phyloP scores from a whole-genome alignment of 1,140 invertebrate species.

The Rhysida immarginata region DNA sequence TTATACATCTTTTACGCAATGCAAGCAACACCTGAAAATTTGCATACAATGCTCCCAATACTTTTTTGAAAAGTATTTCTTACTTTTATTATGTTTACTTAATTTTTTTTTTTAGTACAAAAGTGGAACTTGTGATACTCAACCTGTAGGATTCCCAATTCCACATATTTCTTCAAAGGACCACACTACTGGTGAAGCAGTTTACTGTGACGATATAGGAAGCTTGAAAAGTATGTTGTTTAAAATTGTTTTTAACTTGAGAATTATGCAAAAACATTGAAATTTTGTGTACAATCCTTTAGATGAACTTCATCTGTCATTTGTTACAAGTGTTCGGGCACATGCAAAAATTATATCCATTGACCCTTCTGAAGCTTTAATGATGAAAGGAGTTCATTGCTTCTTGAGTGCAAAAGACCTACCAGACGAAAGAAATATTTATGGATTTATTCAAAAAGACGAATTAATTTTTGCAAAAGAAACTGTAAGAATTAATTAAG shows the following conservation, averaged over 20 bases:
- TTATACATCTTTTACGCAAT: too few species aligned
- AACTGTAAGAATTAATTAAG: neutral
- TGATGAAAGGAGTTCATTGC: conserved; percentile 50
- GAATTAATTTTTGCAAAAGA: neutral
- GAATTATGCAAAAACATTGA: too few species aligned
- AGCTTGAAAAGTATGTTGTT: conserved; percentile 33
- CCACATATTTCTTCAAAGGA: conserved; percentile 67
- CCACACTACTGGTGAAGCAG: conserved; percentile 79
- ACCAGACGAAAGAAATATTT: neutral
- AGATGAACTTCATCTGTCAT: conserved; percentile 54
- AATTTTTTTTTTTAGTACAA: too few species aligned
- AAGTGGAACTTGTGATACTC: too few species aligned
- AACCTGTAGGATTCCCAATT: conserved; percentile 64
- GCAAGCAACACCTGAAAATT: too few species aligned
- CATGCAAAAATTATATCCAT: conserved; percentile 61
- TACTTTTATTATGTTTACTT: too few species aligned
- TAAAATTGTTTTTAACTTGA: too few species aligned
- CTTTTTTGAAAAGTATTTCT: too few species aligned
- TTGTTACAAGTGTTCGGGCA: conserved; percentile 60
- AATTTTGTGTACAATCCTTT: too few species aligned
- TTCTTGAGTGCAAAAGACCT: conserved; percentile 46
- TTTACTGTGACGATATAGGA: conserved; percentile 82
- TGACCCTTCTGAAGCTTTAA: conserved; percentile 52
- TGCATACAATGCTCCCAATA: too few species aligned
- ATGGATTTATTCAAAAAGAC: neutral